Percentiles rank a stretch among this genome's conserved stretches.
Evolutionary conservation across 64 coral and sea anemone species (phyloP).

Genomic region (Dendrophyllia cribrosa): DNA sequence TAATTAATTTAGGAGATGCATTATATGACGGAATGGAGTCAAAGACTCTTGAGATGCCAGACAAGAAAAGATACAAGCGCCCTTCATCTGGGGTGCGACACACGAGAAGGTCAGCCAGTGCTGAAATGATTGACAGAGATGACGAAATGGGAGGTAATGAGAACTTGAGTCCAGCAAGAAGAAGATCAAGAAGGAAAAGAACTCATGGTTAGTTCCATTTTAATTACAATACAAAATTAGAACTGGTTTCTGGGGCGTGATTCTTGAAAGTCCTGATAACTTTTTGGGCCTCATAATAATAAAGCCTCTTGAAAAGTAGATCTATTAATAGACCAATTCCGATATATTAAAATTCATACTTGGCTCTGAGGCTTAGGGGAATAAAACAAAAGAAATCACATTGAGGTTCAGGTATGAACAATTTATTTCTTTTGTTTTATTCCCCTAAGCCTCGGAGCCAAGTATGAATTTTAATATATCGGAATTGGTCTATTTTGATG

Average conservation of each 20-base stretch:
- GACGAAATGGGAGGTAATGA: slow-evolving; percentile 76
- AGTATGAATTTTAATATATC: no score
- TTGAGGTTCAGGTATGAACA: no score
- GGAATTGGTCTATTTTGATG: no score
- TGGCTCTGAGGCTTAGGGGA: no score
- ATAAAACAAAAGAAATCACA: no score
- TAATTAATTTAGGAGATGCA: slow-evolving; percentile 25
- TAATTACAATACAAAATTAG: background rate
- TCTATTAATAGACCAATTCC: no score
- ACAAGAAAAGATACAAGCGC: slow-evolving; percentile 82
- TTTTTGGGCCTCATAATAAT: no score
- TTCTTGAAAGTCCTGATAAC: no score
- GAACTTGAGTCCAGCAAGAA: slow-evolving; percentile 75
- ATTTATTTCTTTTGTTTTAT: no score
- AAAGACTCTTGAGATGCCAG: slow-evolving; percentile 67
- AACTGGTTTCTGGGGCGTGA: background rate
- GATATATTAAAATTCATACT: no score
- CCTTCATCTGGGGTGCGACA: slow-evolving; percentile 65
- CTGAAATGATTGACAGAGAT: slow-evolving; percentile 77
- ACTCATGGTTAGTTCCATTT: slow-evolving; percentile 60
- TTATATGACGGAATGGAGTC: slow-evolving; percentile 54
- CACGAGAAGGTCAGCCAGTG: slow-evolving; percentile 90
- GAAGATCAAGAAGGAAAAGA: slow-evolving; percentile 80
- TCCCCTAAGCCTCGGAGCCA: no score
- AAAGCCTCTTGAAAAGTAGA: no score